phyloP scores from a whole-genome alignment of 2,797 vertebrate species.

The Poeciliopsis infans region DNA sequence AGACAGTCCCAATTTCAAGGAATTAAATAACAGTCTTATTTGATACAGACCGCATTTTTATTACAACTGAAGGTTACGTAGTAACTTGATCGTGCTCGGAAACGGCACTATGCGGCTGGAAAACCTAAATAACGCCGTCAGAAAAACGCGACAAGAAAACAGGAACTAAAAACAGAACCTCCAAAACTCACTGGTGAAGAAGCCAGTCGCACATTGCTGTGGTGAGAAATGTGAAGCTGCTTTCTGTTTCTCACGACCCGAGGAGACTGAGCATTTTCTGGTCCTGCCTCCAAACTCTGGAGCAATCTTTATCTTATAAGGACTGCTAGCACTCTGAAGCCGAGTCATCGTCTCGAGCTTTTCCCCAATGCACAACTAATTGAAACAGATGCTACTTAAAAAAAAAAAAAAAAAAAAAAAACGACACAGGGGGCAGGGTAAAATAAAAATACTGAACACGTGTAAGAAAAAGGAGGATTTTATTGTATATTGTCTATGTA shows the following conservation, averaged over 20 bases:
- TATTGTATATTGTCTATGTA: conserved; percentile 81
- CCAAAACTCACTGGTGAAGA: background rate
- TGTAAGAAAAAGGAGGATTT: conserved; percentile 75
- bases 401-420: no score
- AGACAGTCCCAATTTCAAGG: no score
- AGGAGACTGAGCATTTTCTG: background rate
- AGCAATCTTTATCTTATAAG: background rate
- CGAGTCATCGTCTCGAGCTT: background rate
- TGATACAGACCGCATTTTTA: no score
- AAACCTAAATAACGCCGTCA: background rate
- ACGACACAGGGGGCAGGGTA: no score
- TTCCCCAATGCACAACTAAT: background rate
- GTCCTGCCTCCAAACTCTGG: background rate
- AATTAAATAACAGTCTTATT: no score
- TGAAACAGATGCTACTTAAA: background rate
- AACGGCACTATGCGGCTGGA: background rate
- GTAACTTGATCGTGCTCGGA: no score
- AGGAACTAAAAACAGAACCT: background rate
- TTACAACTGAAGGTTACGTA: no score
- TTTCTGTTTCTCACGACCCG: background rate
- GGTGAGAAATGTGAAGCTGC: background rate
- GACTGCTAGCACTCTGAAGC: no score
- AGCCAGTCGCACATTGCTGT: background rate
- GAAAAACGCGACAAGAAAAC: background rate
- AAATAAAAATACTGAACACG: background rate